phyloP scores from a whole-genome alignment of 1,140 invertebrate species.

The Cotesia chilonis region DNA sequence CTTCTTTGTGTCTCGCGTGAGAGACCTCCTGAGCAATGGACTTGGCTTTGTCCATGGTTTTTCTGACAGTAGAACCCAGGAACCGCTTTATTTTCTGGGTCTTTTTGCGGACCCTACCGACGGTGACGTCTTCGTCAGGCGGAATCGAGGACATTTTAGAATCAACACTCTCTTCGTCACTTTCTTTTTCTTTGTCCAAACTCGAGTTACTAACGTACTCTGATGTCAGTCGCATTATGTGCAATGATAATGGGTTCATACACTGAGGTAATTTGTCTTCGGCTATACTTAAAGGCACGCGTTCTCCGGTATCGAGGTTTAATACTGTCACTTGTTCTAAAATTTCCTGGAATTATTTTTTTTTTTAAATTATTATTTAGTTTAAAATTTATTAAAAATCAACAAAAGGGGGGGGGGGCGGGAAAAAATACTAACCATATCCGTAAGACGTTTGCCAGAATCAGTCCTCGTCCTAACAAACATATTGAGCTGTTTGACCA shows the following conservation, averaged over 20 bases:
- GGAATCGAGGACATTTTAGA: slow-evolving; percentile 75
- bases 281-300: slow-evolving; percentile 86
- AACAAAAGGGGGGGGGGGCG: neutral
- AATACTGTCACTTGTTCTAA: slow-evolving; percentile 91
- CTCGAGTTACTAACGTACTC: slow-evolving; percentile 83
- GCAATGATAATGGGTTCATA: slow-evolving; percentile 87
- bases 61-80: slow-evolving; percentile 85
- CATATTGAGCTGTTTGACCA: slow-evolving; percentile 76
- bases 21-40: slow-evolving; percentile 88
- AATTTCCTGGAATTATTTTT: slow-evolving; percentile 75
- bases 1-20: slow-evolving; percentile 84
- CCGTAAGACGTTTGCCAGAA: slow-evolving; percentile 83
- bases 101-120: slow-evolving; percentile 64
- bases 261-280: slow-evolving; percentile 91
- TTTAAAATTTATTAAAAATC: neutral
- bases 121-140: slow-evolving; percentile 66
- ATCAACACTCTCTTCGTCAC: slow-evolving; percentile 86
- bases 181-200: slow-evolving; percentile 79
- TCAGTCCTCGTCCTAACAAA: slow-evolving; percentile 83
- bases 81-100: slow-evolving; percentile 80
- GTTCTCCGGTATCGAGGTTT: slow-evolving; percentile 93
- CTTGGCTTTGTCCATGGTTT: slow-evolving; percentile 90
- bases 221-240: slow-evolving; percentile 93
- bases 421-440: slow-evolving; percentile 70
- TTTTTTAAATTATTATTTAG: neutral